phyloP scores from a whole-genome alignment of 1,140 invertebrate genomes.

The Megalonaias nervosa region DNA sequence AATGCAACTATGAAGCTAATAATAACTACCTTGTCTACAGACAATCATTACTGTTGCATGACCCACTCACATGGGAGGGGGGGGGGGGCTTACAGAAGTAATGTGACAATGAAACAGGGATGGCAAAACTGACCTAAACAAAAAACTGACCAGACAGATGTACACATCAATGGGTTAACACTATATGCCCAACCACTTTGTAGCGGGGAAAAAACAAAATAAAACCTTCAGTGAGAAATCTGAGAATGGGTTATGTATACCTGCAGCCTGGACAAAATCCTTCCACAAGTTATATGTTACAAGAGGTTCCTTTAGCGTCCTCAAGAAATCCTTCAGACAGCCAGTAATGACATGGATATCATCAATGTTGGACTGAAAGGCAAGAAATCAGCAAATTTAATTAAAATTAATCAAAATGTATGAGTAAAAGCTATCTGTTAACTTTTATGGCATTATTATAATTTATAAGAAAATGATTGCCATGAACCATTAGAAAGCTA shows the following conservation, averaged over 20 bases:
- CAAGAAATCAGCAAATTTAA: neutral
- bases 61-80: too few relatives aligned
- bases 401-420: neutral
- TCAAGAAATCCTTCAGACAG: conserved; percentile 89
- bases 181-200: conserved; percentile 59
- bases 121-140: neutral
- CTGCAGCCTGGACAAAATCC: conserved; percentile 84
- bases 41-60: too few relatives aligned
- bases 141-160: conserved; percentile 59
- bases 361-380: conserved; percentile 60
- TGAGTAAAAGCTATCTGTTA: too few relatives aligned
- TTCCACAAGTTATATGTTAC: conserved; percentile 82
- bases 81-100: neutral
- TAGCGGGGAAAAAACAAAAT: neutral
- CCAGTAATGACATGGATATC: conserved; percentile 89
- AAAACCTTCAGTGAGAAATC: neutral
- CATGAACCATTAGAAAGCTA: too few relatives aligned
- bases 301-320: conserved; percentile 86
- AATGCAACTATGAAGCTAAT: too few relatives aligned
- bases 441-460: too few relatives aligned
- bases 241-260: conserved; percentile 51
- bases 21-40: too few relatives aligned
- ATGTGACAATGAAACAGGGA: neutral
- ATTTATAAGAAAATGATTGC: too few relatives aligned
- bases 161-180: conserved; percentile 88